Percentiles rank a stretch among this genome's conserved stretches.
Evolutionary conservation across 2,113 vertebrate genomes (phyloP).

Genomic region (Trematocara macrostoma): DNA sequence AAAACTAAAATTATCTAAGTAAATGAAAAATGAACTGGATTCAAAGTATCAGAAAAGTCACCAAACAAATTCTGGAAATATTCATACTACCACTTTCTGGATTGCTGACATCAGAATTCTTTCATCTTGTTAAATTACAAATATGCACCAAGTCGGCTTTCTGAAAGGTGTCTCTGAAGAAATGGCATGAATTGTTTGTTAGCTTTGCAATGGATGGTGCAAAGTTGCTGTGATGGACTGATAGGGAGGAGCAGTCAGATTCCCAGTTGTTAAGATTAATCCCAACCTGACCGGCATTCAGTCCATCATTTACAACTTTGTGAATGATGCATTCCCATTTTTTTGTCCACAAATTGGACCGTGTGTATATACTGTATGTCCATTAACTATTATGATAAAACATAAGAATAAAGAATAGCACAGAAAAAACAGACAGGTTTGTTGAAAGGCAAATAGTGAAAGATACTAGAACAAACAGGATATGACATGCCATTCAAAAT

Average conservation of each 20-base stretch:
- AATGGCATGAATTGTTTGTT: neutral
- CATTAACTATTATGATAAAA: neutral
- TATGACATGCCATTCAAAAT: constrained; percentile 20
- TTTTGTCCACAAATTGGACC: neutral
- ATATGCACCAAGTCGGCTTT: neutral
- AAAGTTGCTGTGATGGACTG: neutral
- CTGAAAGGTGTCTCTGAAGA: neutral
- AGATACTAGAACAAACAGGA: constrained; percentile 19
- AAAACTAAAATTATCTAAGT: neutral
- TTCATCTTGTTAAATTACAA: neutral
- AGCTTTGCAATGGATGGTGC: neutral
- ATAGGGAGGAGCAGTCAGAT: neutral
- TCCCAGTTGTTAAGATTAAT: neutral
- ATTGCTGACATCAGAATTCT: neutral
- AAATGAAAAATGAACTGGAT: neutral
- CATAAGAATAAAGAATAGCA: neutral
- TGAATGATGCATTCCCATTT: neutral
- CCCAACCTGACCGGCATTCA: neutral
- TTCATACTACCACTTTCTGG: neutral
- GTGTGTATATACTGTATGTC: neutral
- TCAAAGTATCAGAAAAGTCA: neutral
- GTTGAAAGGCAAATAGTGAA: neutral
- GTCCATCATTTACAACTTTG: neutral
- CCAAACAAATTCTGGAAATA: neutral
- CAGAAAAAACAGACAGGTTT: neutral